These are phyloP conservation scores for Gadus chalcogrammus DNA, from an alignment of 2,113 vertebrate species.

Conservation along the genomic window DNA sequence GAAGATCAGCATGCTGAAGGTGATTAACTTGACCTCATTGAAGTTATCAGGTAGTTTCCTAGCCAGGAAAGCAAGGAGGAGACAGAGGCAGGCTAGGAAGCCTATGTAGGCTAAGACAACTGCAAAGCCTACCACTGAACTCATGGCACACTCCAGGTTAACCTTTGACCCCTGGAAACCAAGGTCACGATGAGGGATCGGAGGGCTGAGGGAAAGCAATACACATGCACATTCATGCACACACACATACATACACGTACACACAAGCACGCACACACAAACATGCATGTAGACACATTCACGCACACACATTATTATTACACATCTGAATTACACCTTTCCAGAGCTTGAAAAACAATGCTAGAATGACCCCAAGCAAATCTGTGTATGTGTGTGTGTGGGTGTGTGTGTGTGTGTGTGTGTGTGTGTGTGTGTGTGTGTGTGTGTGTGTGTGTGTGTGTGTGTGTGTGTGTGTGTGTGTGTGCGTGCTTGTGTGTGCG, in stretches of 20 bases:
- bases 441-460: neutral
- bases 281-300: neutral
- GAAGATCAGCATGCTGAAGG: constrained; percentile 73
- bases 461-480: neutral
- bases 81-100: neutral
- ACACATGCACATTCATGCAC: neutral
- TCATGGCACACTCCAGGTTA: constrained; percentile 54
- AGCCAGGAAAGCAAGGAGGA: neutral
- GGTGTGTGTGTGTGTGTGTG: neutral
- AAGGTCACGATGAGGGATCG: constrained; percentile 37
- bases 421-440: neutral
- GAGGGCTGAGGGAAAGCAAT: constrained; percentile 51
- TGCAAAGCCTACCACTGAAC: constrained; percentile 42
- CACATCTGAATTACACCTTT: too few species aligned
- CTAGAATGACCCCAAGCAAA: neutral
- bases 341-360: constrained; percentile 17
- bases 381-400: neutral
- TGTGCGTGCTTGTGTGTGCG: constrained; percentile 4
- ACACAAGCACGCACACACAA: constrained; percentile 1
- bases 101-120: constrained; percentile 58
- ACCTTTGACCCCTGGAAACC: constrained; percentile 43
- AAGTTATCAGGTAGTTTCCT: neutral
- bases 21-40: neutral
- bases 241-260: neutral
- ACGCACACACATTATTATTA: neutral